Evolutionary conservation across 2,113 vertebrate genomes (phyloP).

Genomic region (Thunnus maccoyii): DNA sequence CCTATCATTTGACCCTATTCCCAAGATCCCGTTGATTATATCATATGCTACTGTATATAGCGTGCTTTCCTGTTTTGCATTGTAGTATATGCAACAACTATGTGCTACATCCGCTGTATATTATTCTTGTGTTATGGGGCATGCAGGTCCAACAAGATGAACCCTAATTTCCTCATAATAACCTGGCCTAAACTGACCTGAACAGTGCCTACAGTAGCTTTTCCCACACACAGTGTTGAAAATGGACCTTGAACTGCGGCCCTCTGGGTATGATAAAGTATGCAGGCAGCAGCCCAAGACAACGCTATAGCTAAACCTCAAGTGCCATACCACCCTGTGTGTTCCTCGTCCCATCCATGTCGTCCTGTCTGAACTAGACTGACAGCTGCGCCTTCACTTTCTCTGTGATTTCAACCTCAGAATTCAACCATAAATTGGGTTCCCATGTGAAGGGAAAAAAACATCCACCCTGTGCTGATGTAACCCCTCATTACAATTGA

Average conservation of each 20-base stretch:
- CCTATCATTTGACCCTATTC: constrained; percentile 64
- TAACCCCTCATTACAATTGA: constrained; percentile 75
- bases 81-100: constrained; percentile 34
- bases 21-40: constrained; percentile 50
- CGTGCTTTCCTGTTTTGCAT: constrained; percentile 47
- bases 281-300: constrained; percentile 37
- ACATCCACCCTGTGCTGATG: constrained; percentile 55
- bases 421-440: constrained; percentile 63
- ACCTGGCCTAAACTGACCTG: constrained; percentile 35
- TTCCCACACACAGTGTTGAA: constrained; percentile 60
- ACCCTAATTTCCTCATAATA: constrained; percentile 20
- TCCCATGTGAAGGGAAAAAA: constrained; percentile 63
- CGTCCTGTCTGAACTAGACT: constrained; percentile 47
- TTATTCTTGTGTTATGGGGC: constrained; percentile 56
- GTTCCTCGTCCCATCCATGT: constrained; percentile 53
- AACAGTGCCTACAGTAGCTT: neutral
- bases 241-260: constrained; percentile 40
- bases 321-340: constrained; percentile 57
- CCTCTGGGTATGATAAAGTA: constrained; percentile 28
- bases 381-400: constrained; percentile 65
- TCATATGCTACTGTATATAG: constrained; percentile 47
- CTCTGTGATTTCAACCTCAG: constrained; percentile 70
- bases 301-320: constrained; percentile 58
- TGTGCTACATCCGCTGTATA: constrained; percentile 59
- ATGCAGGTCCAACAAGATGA: constrained; percentile 39